These are phyloP conservation scores for Caenorhabditis becei DNA, from an alignment of 2,888 invertebrate genomes.

Conservation along the genomic window DNA sequence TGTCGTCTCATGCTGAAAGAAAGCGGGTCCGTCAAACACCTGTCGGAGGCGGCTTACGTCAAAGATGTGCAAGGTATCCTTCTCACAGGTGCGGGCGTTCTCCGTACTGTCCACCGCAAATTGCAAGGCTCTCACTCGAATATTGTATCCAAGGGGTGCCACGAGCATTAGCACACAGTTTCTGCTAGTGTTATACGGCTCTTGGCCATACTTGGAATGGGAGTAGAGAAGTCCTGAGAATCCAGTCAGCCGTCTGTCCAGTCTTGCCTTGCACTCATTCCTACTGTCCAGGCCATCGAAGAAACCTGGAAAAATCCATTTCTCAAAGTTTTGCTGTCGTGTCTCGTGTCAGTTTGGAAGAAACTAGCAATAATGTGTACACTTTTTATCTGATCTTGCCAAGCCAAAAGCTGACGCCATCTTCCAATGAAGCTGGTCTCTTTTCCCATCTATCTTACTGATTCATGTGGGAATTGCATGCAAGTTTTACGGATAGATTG, in stretches of 20 bases:
- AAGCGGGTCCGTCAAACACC: constrained; percentile 10
- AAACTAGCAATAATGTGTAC: constrained; percentile 37
- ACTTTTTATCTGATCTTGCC: constrained; percentile 55
- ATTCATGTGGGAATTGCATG: constrained; percentile 62
- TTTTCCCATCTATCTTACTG: constrained; percentile 51
- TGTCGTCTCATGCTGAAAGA: constrained; percentile 68
- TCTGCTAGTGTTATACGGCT: constrained; percentile 66
- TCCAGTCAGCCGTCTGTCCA: constrained; percentile 69
- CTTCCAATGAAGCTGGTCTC: constrained; percentile 11
- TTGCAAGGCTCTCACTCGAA: constrained; percentile 65
- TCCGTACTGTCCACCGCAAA: constrained; percentile 68
- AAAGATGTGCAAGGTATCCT: constrained; percentile 71
- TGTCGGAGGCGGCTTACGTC: constrained; percentile 60
- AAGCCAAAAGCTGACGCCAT: constrained; percentile 51
- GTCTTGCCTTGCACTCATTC: constrained; percentile 68
- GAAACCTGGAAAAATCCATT: constrained; percentile 58
- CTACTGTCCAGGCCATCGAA: constrained; percentile 68
- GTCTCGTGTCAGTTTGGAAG: constrained; percentile 16
- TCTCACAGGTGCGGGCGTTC: constrained; percentile 56
- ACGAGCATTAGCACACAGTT: constrained; percentile 72
- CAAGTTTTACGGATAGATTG: constrained; percentile 40
- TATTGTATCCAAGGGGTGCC: constrained; percentile 69
- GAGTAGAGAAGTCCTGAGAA: constrained; percentile 70
- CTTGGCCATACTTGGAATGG: constrained; percentile 66
- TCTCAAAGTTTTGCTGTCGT: constrained; percentile 1